Percentiles rank a stretch among this genome's conserved stretches.
Evolutionary conservation across 2,888 invertebrate genomes (phyloP).

Genomic region (Choristoneura rosaceana): DNA sequence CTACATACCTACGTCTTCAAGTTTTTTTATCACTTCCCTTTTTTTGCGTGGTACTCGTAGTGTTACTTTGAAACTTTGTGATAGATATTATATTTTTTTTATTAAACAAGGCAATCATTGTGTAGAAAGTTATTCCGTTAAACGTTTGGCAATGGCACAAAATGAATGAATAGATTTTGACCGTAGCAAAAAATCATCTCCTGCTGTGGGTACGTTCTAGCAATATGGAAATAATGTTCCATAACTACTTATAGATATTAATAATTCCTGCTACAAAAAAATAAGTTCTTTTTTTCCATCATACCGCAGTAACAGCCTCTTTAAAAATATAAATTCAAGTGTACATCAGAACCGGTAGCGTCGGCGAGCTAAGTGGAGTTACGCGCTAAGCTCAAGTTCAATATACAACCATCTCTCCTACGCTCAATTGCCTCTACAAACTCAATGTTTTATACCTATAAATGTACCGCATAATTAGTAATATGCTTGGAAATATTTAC

Average conservation of each 20-base stretch:
- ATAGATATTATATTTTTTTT: no score
- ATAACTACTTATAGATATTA: background rate
- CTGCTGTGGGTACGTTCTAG: no score
- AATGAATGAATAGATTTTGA: no score
- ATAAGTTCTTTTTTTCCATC: no score
- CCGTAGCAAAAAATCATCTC: no score
- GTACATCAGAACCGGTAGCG: conserved; percentile 69
- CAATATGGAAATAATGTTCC: background rate
- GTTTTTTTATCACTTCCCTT: background rate
- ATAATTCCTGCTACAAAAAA: background rate
- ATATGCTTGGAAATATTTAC: background rate
- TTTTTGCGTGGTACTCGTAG: background rate
- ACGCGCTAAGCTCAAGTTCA: conserved; percentile 61
- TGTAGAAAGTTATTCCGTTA: no score
- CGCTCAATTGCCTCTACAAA: conserved; percentile 68
- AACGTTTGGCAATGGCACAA: no score
- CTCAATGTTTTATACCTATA: conserved; percentile 42
- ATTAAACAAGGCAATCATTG: no score
- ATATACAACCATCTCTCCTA: conserved; percentile 62
- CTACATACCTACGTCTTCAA: background rate
- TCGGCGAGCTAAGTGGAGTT: conserved; percentile 65
- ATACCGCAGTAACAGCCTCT: background rate
- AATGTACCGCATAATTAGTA: background rate
- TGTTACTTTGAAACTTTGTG: background rate
- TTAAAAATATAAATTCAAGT: conserved; percentile 20